phyloP scores from a whole-genome alignment of 2,888 invertebrate species.

The Rhagophthalmus giganteus region DNA sequence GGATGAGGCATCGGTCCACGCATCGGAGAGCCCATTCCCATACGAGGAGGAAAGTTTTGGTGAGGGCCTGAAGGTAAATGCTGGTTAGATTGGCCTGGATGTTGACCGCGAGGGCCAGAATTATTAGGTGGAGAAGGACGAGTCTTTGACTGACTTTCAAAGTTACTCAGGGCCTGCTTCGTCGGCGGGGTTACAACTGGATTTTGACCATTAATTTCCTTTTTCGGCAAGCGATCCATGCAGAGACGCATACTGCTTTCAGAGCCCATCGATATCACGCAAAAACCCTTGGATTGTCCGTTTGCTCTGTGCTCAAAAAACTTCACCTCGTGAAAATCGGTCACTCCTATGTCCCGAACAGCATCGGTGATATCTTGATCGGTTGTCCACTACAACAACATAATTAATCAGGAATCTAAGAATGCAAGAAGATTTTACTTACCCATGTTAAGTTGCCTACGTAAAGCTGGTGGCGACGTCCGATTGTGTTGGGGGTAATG shows the following conservation, averaged over 20 bases:
- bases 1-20: constrained; percentile 54
- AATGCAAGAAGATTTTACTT: too few relatives aligned
- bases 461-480: constrained; percentile 88
- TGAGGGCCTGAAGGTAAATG: constrained; percentile 60
- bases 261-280: constrained; percentile 91
- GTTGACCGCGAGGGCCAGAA: constrained; percentile 61
- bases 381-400: constrained; percentile 86
- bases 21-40: constrained; percentile 57
- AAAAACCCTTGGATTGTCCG: constrained; percentile 98
- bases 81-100: constrained; percentile 64
- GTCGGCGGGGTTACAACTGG: constrained; percentile 95
- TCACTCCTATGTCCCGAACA: constrained; percentile 84
- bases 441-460: constrained; percentile 99
- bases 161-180: constrained; percentile 83
- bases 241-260: constrained; percentile 87
- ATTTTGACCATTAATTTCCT: constrained; percentile 92
- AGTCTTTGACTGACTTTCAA: constrained; percentile 91
- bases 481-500: constrained; percentile 69
- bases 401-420: too few relatives aligned
- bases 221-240: constrained; percentile 92
- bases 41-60: constrained; percentile 59
- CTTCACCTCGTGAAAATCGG: constrained; percentile 95
- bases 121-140: constrained; percentile 79
- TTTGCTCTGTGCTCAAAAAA: constrained; percentile 99
- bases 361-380: constrained; percentile 94